Base-by-base conservation (phyloP, 2,113 vertebrate genomes). In the Callorhinus ursinus region DNA sequence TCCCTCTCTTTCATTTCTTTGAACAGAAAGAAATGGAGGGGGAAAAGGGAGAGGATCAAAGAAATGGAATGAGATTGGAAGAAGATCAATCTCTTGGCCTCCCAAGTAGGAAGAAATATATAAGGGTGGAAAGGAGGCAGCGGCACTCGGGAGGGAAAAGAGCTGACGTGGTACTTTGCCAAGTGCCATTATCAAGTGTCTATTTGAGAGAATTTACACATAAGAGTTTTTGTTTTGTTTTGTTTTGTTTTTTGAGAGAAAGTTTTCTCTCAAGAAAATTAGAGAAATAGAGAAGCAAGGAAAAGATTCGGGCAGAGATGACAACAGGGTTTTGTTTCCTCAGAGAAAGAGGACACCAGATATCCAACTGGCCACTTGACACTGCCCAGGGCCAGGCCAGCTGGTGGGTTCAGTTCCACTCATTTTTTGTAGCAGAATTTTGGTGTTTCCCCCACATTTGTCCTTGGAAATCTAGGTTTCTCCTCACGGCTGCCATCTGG, bases 401-500 rank as follows among this genome's bases (percentile, higher is more conserved):
- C 53, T 95, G 67, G 67, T 36, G 1, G 13, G 19, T 49, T 96
- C 53, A 21, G 14, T 89, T 71, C 31, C 24, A 21, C 33, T 61
- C 86, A 59, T 63, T 69, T 76, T 69, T 39, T 59, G 61, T 53
- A 85, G 71, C 51, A 89, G 79, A 94, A 65, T 61, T 71, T 33
- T 76, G 22, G 9, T 2, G 0, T 76, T 77, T 83, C 21, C 80
- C 28, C 92, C 69, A 46, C 6, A 51, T 22, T 59, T 87, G 69
- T 71, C 59, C 49, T 94, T 95, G 69, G 82, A 93, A 91, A 93
- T 92, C 19, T 39, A 59, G 36, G 14, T 92, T 93, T 90, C 76
- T 72, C 63, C 36, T 81, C 26, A 71, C 22, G 46, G 74, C 14
- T 93, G 57, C 59, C 67, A 26, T 81, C 67, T 85, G 90, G 53